Percentiles rank a stretch among this genome's conserved stretches.
Conservation (phyloP, 2,888 invertebrate species). For the Nephrotoma flavescens region DNA sequence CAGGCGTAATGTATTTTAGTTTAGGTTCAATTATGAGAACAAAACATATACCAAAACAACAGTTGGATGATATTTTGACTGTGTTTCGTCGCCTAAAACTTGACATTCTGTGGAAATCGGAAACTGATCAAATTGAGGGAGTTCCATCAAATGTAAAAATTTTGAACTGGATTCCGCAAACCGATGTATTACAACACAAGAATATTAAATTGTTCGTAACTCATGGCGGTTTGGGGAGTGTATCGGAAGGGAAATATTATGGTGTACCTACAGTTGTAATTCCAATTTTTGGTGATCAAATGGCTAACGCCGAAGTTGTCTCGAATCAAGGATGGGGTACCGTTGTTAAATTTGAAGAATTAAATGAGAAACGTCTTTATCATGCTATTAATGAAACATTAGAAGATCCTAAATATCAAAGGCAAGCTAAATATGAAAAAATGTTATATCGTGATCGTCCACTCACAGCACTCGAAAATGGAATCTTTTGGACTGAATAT, state of each 20-base stretch:
- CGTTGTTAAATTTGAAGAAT: conserved; percentile 21
- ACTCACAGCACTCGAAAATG: conserved; percentile 31
- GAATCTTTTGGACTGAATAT: conserved; percentile 37
- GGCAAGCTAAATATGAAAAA: conserved; percentile 26
- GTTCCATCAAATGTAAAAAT: conserved; percentile 26
- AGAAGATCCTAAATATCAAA: background rate
- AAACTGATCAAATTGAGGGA: conserved; percentile 18
- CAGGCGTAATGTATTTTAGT: conserved; percentile 35
- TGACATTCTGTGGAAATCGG: conserved; percentile 11
- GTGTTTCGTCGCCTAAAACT: conserved; percentile 9
- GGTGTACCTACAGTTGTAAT: conserved; percentile 36
- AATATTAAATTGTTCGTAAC: conserved; percentile 34
- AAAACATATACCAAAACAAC: conserved; percentile 17
- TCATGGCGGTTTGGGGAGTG: conserved; percentile 35
- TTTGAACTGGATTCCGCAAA: conserved; percentile 33
- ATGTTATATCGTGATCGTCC: conserved; percentile 33
- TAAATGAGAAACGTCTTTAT: conserved; percentile 23
- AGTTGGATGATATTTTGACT: conserved; percentile 5
- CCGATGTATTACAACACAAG: conserved; percentile 32
- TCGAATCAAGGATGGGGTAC: conserved; percentile 30
- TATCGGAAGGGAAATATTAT: conserved; percentile 33
- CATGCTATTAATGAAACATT: conserved; percentile 16
- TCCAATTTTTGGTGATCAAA: conserved; percentile 37
- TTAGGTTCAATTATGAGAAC: conserved; percentile 32
- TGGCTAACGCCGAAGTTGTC: conserved; percentile 33